Evolutionary conservation across 2,888 invertebrate species (phyloP).

Genomic region (Synanthedon formicaeformis): DNA sequence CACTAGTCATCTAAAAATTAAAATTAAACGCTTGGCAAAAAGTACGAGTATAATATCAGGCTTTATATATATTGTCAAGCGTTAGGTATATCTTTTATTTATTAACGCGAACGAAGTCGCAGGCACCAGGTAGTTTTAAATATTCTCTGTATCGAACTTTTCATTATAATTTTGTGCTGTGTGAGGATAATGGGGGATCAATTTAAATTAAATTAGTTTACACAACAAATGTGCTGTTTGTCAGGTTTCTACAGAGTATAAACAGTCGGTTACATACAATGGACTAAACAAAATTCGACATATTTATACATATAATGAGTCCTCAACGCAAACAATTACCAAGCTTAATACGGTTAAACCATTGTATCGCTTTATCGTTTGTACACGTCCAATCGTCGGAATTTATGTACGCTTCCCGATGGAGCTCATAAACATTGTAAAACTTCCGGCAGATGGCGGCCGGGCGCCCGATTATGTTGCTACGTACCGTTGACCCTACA

Average conservation of each 20-base stretch:
- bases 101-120: too few relatives aligned
- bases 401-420: constrained; percentile 62
- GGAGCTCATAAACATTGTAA: constrained; percentile 65
- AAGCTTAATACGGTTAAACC: constrained; percentile 35
- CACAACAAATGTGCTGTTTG: neutral
- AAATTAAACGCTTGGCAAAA: too few relatives aligned
- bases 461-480: constrained; percentile 41
- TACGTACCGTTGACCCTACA: constrained; percentile 12
- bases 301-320: neutral
- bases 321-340: constrained; percentile 29
- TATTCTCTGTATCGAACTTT: constrained; percentile 11
- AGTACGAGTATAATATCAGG: too few relatives aligned
- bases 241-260: neutral
- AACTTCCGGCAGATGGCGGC: constrained; percentile 64
- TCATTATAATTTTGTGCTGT: neutral
- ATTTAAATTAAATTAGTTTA: neutral
- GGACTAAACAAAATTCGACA: neutral
- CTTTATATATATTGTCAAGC: too few relatives aligned
- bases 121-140: constrained; percentile 30
- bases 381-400: constrained; percentile 45
- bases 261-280: neutral
- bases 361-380: constrained; percentile 43
- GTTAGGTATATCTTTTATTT: too few relatives aligned
- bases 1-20: too few relatives aligned
- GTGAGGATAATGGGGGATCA: neutral